Evolutionary conservation across 2,113 vertebrate genomes (phyloP), one percentile per base, ranked within the genome.

Genomic region (Pachyramphus minor): DNA sequence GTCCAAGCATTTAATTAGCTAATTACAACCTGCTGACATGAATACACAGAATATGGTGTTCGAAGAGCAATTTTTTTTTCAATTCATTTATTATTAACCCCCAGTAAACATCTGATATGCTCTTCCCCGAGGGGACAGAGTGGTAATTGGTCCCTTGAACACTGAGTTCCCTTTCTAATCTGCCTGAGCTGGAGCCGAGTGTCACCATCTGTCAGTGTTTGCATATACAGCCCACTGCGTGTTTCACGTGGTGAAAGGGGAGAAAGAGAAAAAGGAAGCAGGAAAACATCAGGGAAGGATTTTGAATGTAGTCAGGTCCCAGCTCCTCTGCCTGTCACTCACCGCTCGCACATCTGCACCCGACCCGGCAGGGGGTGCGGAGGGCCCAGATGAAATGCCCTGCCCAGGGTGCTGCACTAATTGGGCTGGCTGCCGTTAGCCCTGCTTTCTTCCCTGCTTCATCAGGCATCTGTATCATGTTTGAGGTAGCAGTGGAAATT

Each of bases 201-300:
- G 95, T 97, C 97, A 97, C 98, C 98, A 98, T 98, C 98, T 98
- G 98, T 97, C 97, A 97, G 90, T 94, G 90, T 97, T 97, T 97
- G 97, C 96, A 93, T 53, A 92, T 94, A 94, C 79, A 97, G 94
- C 94, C 96, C 95, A 87, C 81, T 69, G 59, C 9, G 49, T 24
- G 20, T 68, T 97, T 96, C 92, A 91, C 75, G 71, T 96, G 74
- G 87, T 83, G 95, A 96, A 84, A 84, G 68, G 91, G 69, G 89
- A 96, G 87, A 95, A 93, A 83, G 83, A 90, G 95, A 93, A 96
- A 95, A 94, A 87, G 95, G 92, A 95, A 94, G 94, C 56, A 75
- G 87, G 77, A 66, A 95, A 96, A 94, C 94, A 90, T 92, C 91
- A 89, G 91, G 64, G 88, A 89, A 73, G 59, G 73, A 58, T 79